phyloP scores from a whole-genome alignment of 2,113 vertebrate genomes.

The Emydocephalus ijimae region DNA sequence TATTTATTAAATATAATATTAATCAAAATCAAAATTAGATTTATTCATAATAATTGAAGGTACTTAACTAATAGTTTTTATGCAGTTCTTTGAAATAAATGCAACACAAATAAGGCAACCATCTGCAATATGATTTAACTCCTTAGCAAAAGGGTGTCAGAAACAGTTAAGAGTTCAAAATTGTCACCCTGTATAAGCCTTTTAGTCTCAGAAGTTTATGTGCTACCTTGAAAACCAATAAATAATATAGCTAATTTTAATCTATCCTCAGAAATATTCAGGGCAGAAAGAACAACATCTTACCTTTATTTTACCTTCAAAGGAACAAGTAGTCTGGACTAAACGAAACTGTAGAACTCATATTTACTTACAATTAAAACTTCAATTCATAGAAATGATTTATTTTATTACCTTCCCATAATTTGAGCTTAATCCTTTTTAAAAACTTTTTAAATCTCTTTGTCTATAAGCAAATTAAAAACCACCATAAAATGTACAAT shows the following conservation, averaged over 20 bases:
- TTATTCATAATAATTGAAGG: slow-evolving; percentile 1
- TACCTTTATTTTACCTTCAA: not conserved
- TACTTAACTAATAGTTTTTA: not conserved
- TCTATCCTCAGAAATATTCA: not conserved
- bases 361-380: not conserved
- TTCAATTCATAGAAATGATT: not conserved
- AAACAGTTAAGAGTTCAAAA: slow-evolving; percentile 1
- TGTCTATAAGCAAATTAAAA: not conserved
- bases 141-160: not conserved
- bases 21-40: slow-evolving; percentile 2
- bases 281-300: not conserved
- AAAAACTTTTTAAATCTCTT: not conserved
- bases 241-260: not conserved
- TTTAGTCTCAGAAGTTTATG: not conserved
- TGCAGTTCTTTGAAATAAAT: slow-evolving; percentile 6
- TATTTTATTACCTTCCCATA: not conserved
- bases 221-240: not conserved
- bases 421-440: not conserved
- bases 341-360: not conserved
- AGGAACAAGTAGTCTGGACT: not conserved
- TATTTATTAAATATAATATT: not conserved
- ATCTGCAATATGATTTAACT: not conserved
- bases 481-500: not conserved
- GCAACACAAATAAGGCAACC: slow-evolving; percentile 5
- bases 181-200: not conserved